Evolutionary conservation across 2,888 invertebrate species (phyloP), one percentile per base, ranked within the genome.

Genomic region (Harpalus rufipes): DNA sequence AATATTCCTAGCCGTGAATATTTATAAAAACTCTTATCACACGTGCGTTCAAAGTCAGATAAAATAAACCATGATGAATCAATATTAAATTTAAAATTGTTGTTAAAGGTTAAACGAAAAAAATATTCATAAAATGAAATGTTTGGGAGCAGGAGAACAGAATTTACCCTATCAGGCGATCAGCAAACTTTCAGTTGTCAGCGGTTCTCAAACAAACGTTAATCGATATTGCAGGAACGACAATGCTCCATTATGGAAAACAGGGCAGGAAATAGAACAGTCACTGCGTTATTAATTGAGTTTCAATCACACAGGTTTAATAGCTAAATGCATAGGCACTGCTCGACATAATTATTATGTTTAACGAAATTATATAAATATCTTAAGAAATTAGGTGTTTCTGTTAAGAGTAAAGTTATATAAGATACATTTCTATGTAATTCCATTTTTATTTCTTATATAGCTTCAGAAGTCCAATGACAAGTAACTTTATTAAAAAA

Each of bases 1-100:
- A 63, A 25, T 61, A 61, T 16, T 56, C 14, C 2, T 16, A 59
- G 10, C 59, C 59, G 14, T 63, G 63, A 63, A 63, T 16, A 63
- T 63, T 63, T 63, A 0, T 21, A 63, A 32, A 63, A 21, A 25
- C 12, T 10, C 63, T 63, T 63, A 25, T 63, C 25, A 25, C 25
- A 10, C 10, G 21, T 25, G 12, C 8, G 63, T 63, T 63, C 21
- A 12, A 5, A 0, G 10, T 61, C 14, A 18, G 44, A 51, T 51
- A 51, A 51, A 5, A 51, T 12, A 8, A 32, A 8, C 10, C 44
- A 12, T 51, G 44, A 51, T 51, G 44, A 51, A 51, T 51, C 10
- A 51, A 12, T 51, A 51, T 7, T 56, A 56, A 56, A 56, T 6
- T 56, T 56, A 56, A 56, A 32, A 32, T 32, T 32, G 32, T 32